Base-by-base conservation (phyloP, 2,113 vertebrate species). In the Lagopus leucura region DNA sequence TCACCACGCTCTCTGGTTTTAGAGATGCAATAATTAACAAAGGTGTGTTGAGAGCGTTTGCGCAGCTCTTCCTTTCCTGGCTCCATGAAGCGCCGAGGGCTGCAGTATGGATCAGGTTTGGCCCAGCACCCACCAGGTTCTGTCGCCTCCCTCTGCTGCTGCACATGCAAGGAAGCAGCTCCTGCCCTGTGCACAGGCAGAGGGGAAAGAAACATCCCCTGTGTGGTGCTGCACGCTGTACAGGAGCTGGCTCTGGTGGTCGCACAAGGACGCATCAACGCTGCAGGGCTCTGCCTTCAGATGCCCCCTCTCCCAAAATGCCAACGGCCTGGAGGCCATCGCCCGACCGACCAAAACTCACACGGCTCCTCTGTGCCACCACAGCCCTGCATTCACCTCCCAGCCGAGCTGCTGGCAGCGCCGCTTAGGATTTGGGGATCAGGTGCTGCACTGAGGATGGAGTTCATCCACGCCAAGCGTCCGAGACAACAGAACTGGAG, bases 321-420 rank as follows among this genome's bases (percentile, higher is more conserved):
- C 50, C 0, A 8, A 5, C 50, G 1, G 4, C 16, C 25, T 5
- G 28, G 34, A n/a, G 15, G 45, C n/a, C 13, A 21, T 5, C 8
- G 4, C 21, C 30, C 1, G 0, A 11, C 20, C 8, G 0, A 55
- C 4, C 13, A 13, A 42, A 20, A 10, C 10, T 2, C 52, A n/a
- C 22, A 5, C 28, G 1, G 27, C 9, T 28, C 24, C 52, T 45
- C 52, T 1, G 2, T 2, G 8, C 6, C 21, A 10, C 63, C 71
- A 15, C 3, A 1, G 5, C 27, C 16, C 52, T 0, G 0, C 18
- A 13, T 13, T 30, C 52, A 30, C 16, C 27, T 55, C 52, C 6
- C 15, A 55, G 15, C 28, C 5, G 10, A 30, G 52, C 50, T 52
- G 50, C 50, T 52, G 50, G 25, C 50, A 27, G 50, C 15, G 25